phyloP scores from a whole-genome alignment of 1,140 invertebrate species.

The Drosophila jambulina region DNA sequence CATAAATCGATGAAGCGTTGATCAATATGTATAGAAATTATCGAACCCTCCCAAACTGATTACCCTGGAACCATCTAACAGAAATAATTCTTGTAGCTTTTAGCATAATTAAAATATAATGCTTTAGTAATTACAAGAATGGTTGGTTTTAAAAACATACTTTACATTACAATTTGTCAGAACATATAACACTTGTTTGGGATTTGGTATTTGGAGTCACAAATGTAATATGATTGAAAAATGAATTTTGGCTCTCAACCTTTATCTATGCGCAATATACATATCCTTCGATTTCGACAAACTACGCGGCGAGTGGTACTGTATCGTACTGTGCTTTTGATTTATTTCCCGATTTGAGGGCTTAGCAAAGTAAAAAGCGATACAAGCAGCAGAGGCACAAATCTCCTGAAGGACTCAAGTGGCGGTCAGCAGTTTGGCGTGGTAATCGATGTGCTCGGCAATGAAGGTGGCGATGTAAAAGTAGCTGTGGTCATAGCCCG shows the following conservation, averaged over 20 bases:
- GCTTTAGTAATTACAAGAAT: not conserved
- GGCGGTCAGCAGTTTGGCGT: conserved; percentile 90
- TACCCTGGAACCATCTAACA: not conserved
- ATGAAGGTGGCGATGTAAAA: conserved; percentile 98
- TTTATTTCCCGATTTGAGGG: conserved; percentile 13
- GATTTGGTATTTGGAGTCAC: not conserved
- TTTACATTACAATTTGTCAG: not conserved
- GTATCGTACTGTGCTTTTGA: conserved; percentile 5
- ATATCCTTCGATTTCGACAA: not conserved
- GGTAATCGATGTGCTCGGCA: conserved; percentile 96
- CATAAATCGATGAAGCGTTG: not conserved
- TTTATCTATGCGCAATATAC: no score
- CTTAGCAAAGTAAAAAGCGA: conserved; percentile 17
- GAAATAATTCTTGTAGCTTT: not conserved
- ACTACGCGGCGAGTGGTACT: not conserved
- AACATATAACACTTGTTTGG: not conserved
- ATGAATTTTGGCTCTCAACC: not conserved
- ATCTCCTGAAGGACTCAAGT: conserved; percentile 8
- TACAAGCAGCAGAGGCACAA: conserved; percentile 4
- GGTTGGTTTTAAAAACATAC: not conserved
- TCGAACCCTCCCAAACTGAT: not conserved
- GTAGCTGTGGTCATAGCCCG: conserved; percentile 98
- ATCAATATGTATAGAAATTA: not conserved
- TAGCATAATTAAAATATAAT: not conserved
- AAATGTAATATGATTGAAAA: not conserved